Evolutionary conservation across 2,113 vertebrate species (phyloP), one percentile per base, ranked within the genome.

Genomic region (Nanorana parkeri): DNA sequence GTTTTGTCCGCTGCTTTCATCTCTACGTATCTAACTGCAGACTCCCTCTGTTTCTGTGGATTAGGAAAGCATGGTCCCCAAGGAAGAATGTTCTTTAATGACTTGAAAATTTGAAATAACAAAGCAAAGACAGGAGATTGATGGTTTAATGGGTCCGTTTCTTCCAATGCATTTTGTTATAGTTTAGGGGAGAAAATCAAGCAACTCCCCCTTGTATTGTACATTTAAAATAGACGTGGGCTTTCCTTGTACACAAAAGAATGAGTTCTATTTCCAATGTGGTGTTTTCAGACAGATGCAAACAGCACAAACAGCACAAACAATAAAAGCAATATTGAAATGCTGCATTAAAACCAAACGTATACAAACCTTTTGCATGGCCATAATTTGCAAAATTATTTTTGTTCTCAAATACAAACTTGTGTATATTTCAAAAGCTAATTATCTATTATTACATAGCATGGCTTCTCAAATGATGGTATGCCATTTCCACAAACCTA

Each of bases 61-160:
- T 81, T 81, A 81, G 32, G 80, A 73, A 81, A 74, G 58, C 68
- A 75, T 29, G 29, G 47, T 81, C 80, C 80, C 80, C 28, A 74
- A 81, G 80, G 80, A 81, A 69, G 61, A 81, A 74, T 81, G 61
- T 56, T 66, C 80, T 81, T 81, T 81, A 81, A 81, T 81, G 80
- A 81, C 66, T 72, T 54, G 29, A 75, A 81, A 75, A 58, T 60
- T 81, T 74, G 60, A 81, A 81, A 75, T 81, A 66, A 75, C 80
- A 81, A 81, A 81, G 69, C 60, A 61, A 74, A 81, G 47, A 29
- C 61, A 66, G 65, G 51, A 74, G 80, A 36, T 47, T 81, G 69
- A 54, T 81, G 71, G 56, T 81, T 74, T 81, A 81, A 81, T 81
- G 79, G 79, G 69, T 58, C 47, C 20, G 11, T 74, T 81, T 51